Evolutionary conservation across 2,797 vertebrate genomes (phyloP), one percentile per base, ranked within the genome.

Genomic region (Enteromius treurensis): DNA sequence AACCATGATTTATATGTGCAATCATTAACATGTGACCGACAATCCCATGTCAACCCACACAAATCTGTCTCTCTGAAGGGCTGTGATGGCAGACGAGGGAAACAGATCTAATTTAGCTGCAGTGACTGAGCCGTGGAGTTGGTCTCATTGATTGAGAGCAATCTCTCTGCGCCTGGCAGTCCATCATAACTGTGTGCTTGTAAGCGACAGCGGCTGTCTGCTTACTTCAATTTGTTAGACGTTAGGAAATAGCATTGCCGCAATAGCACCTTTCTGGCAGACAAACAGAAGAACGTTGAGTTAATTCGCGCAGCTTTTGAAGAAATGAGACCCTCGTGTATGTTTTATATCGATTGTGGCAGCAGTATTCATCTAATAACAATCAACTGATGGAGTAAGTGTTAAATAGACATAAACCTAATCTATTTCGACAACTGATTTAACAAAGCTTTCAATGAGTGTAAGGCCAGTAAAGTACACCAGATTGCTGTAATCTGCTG

Each of bases 171-270:
- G 29, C 34, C 51, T 68, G 79, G 42, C 82, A 77, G 77, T 80
- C 78, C 71, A 80, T 84, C 82, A 81, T 77, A 70, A 55, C 67
- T 42, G 23, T 19, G 29, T 34, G 67, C 40, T 53, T 37, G 58
- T 64, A 53, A 82, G 51, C n/a, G 82, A 77, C 79, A 62, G 78
- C 2, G 19, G 40, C 76, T 73, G 70, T 79, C 69, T 83, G 78
- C 74, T 75, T 79, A 80, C 77, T 81, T 82, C 69, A 81, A 71
- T 84, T 68, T 55, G 55, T 42, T 29, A 77, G 58, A 74, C 47
- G 69, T 79, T 47, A 34, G 70, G 53, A 70, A 83, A 70, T 42
- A 40, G 26, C 23, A n/a, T 62, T 69, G 79, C 17, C 14, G 13
- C 60, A 68, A 78, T 29, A 51, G 53, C 47, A 75, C 37, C 37